Evolutionary conservation across 1,140 invertebrate species (phyloP).

Genomic region (Ceratosolen solmsi): DNA sequence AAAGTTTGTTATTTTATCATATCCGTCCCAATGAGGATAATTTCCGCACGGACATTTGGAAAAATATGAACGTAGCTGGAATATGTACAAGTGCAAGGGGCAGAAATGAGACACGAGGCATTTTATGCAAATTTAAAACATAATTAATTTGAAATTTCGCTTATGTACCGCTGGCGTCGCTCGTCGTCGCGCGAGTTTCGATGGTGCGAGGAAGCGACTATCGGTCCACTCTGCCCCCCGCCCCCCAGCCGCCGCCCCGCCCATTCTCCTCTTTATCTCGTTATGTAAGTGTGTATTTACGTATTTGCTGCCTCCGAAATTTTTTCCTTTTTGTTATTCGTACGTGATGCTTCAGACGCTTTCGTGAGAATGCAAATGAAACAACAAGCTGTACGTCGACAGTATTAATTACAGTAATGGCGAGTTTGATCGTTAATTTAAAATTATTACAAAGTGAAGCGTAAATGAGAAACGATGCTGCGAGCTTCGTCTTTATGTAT

Average conservation of each 20-base stretch:
- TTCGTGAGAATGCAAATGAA: constrained; percentile 46
- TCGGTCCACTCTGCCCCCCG: neutral
- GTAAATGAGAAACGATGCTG: constrained; percentile 57
- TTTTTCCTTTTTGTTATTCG: constrained; percentile 12
- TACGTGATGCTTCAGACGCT: constrained; percentile 5
- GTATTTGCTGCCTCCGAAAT: neutral
- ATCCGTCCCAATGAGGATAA: neutral
- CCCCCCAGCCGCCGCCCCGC: neutral
- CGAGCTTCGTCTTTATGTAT: constrained; percentile 33
- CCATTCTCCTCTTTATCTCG: neutral
- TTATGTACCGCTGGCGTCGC: neutral
- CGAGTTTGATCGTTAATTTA: constrained; percentile 66
- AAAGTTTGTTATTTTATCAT: neutral
- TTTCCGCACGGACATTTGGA: neutral
- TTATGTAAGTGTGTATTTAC: constrained; percentile 8
- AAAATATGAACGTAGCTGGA: neutral
- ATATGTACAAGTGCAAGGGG: neutral
- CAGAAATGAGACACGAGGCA: neutral
- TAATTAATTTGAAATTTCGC: constrained; percentile 42
- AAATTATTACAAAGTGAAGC: constrained; percentile 62
- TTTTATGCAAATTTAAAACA: constrained; percentile 45
- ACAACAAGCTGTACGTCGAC: constrained; percentile 58
- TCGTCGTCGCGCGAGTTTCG: neutral
- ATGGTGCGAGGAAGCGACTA: neutral
- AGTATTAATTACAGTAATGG: constrained; percentile 66